phyloP scores from a whole-genome alignment of 2,888 invertebrate species.

The Lutraria lutraria region DNA sequence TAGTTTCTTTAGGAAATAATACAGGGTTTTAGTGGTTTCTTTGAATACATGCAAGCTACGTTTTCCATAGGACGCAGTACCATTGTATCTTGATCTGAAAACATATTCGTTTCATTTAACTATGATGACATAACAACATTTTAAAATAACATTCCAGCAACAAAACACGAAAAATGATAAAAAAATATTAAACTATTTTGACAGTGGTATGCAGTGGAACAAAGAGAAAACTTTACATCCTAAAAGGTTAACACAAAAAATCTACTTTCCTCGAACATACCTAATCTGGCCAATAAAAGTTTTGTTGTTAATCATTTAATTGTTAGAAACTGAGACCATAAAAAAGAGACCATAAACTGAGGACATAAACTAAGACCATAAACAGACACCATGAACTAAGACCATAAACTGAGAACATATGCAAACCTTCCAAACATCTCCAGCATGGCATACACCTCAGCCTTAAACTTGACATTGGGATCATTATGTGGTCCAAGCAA shows the following conservation, averaged over 20 bases:
- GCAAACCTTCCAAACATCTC: slow-evolving; percentile 91
- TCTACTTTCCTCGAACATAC: background rate
- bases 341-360: too few relatives aligned
- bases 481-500: slow-evolving; percentile 88
- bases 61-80: slow-evolving; percentile 90
- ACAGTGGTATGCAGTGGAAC: background rate
- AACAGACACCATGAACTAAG: too few relatives aligned
- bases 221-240: background rate
- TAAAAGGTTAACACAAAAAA: background rate
- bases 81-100: slow-evolving; percentile 89
- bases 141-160: background rate
- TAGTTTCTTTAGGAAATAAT: slow-evolving; percentile 90
- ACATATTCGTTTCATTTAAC: background rate
- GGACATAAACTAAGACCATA: too few relatives aligned
- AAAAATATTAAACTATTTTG: background rate
- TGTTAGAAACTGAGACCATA: background rate
- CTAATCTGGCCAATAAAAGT: background rate
- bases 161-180: background rate
- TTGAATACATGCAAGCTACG: slow-evolving; percentile 88
- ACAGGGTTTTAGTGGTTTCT: slow-evolving; percentile 88
- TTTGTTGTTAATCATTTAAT: background rate
- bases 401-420: background rate
- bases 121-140: background rate
- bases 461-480: slow-evolving; percentile 76
- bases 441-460: slow-evolving; percentile 90